Percentiles rank a stretch among this genome's conserved stretches.
phyloP scores from a whole-genome alignment of 2,113 vertebrate genomes.

The Opisthocomus hoazin region DNA sequence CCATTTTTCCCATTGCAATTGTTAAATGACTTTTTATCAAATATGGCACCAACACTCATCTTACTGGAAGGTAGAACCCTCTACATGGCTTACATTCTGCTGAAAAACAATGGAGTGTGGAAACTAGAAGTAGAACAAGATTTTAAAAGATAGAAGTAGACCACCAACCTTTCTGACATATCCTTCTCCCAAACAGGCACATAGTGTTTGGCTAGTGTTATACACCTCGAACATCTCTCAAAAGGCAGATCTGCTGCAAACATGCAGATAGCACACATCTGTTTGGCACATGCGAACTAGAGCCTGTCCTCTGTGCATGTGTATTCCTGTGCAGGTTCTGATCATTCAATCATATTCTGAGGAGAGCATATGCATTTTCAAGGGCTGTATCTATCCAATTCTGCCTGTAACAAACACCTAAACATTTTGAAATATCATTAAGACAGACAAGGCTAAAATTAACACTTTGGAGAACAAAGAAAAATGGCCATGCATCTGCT shows the following conservation, averaged over 20 bases:
- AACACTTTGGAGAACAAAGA: conserved; percentile 76
- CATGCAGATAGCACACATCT: conserved; percentile 65
- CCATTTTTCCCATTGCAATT: conserved; percentile 12
- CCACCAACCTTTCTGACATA: conserved; percentile 65
- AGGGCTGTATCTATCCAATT: conserved; percentile 74
- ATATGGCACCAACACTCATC: conserved; percentile 47
- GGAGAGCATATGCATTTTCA: conserved; percentile 66
- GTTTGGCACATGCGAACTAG: conserved; percentile 69
- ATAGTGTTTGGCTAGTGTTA: background rate
- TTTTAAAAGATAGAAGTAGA: conserved; percentile 66
- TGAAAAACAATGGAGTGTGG: conserved; percentile 53
- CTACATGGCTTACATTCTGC: conserved; percentile 46
- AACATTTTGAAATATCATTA: conserved; percentile 73
- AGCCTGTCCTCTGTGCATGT: conserved; percentile 58
- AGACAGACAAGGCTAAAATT: conserved; percentile 74
- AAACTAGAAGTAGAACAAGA: conserved; percentile 58
- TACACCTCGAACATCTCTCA: conserved; percentile 65
- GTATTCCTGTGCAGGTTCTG: conserved; percentile 57
- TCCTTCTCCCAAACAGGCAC: conserved; percentile 62
- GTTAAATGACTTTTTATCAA: conserved; percentile 33
- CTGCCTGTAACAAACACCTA: conserved; percentile 72
- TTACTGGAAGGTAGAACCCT: conserved; percentile 35
- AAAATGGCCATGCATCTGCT: conserved; percentile 85
- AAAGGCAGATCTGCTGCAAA: conserved; percentile 72
- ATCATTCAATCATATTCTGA: conserved; percentile 62